A percentile compares a stretch with the other conserved stretches of the same genome.
These are phyloP conservation scores for Meles meles DNA, from an alignment of 2,113 vertebrate genomes.

Conservation along the genomic window DNA sequence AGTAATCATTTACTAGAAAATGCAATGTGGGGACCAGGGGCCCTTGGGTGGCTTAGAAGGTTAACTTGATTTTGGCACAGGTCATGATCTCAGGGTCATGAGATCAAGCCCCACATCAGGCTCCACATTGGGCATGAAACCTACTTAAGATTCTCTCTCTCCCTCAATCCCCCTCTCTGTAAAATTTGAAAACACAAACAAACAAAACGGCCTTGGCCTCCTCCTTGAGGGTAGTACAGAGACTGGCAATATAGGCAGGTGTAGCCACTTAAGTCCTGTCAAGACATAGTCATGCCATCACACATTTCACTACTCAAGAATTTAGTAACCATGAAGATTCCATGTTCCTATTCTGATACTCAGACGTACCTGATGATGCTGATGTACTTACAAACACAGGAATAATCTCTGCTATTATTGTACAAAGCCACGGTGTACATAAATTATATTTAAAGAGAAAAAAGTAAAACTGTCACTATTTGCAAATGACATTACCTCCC, in stretches of 20 bases:
- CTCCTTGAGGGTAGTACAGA: constrained; percentile 72
- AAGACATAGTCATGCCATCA: constrained; percentile 68
- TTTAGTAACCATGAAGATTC: constrained; percentile 75
- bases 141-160: neutral
- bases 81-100: neutral
- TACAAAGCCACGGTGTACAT: constrained; percentile 90
- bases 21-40: constrained; percentile 80
- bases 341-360: constrained; percentile 76
- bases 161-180: neutral
- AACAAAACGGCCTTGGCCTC: constrained; percentile 77
- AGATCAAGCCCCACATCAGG: neutral
- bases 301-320: constrained; percentile 57
- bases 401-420: constrained; percentile 84
- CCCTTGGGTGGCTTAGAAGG: neutral
- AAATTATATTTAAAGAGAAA: constrained; percentile 82
- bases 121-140: neutral
- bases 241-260: constrained; percentile 75
- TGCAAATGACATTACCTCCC: neutral
- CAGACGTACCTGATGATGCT: constrained; percentile 84
- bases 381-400: constrained; percentile 83
- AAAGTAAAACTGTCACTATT: neutral
- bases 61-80: neutral
- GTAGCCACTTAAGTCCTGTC: constrained; percentile 76
- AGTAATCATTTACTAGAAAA: constrained; percentile 82
- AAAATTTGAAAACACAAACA: neutral